Evolutionary conservation across 2,888 invertebrate genomes (phyloP), one percentile per base, ranked within the genome.

Genomic region (Ceramica pisi): DNA sequence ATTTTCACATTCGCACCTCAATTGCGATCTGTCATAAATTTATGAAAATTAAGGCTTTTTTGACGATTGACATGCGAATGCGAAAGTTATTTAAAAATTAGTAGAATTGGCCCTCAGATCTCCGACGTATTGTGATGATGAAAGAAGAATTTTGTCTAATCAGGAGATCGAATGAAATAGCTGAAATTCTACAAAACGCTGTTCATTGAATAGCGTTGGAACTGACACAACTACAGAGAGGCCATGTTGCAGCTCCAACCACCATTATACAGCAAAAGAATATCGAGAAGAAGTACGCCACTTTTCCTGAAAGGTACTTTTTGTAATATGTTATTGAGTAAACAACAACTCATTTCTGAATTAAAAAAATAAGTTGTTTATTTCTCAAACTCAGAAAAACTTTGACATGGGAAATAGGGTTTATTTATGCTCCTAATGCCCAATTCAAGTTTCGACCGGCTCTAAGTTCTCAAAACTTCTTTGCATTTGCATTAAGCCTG

Each of bases 151-250:
- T 66, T 53, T 51, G 59, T 59, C 21, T 60, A 66, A 46, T 35
- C 8, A 51, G 14, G 16, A 31, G n/a, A 31, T n/a, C 41, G 12
- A 53, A 62, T 38, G 21, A 69, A 26, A 38, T 16, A 50, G 19
- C 16, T 23, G 14, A 56, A 55, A 35, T n/a, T 19, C 2, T 38
- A 19, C 31, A 53, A 21, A 41, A 48, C 5, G 41, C 26, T 14
- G 16, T 21, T 31, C 23, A 55, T n/a, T n/a, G n/a, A n/a, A n/a
- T 7, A 46, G 23, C 5, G 41, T 56, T 38, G 53, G 57, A 23
- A 71, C 65, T 14, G 71, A 78, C 8, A 19, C 35, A 16, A 65
- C 66, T 2, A 14, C 21, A 23, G 65, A 71, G 7, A 62, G 38
- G 21, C 44, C 64, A 21, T 59, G 53, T 16, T 57, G 14, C 57